A percentile compares a stretch with the other conserved stretches of the same genome.
phyloP scores from a whole-genome alignment of 2,113 vertebrate species.

The Urocitellus parryii region DNA sequence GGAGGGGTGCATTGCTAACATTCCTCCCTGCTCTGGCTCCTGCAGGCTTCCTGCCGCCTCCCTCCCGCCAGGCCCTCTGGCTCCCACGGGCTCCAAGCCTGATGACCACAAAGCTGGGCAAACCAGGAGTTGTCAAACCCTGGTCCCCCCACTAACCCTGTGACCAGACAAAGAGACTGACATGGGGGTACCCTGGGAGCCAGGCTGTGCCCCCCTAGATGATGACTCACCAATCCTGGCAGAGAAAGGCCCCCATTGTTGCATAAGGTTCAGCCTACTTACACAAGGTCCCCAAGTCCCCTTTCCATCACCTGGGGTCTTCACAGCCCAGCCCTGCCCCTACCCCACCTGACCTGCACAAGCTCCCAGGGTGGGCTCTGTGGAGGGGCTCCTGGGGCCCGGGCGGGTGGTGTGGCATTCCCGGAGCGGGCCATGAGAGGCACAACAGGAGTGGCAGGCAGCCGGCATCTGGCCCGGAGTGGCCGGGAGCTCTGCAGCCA shows the following conservation, averaged over 20 bases:
- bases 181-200: slow-evolving; percentile 31
- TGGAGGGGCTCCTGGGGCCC: slow-evolving; percentile 29
- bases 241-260: slow-evolving; percentile 78
- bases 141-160: not conserved
- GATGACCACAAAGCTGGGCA: not conserved
- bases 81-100: slow-evolving; percentile 46
- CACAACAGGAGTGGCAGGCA: not conserved
- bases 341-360: slow-evolving; percentile 70
- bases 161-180: slow-evolving; percentile 61
- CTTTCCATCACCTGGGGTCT: not conserved
- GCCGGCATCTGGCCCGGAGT: not conserved
- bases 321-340: not conserved
- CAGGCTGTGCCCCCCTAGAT: not conserved
- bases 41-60: slow-evolving; percentile 67
- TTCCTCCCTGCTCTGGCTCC: slow-evolving; percentile 71
- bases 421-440: slow-evolving; percentile 75
- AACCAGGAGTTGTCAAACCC: not conserved
- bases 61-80: slow-evolving; percentile 59
- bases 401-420: not conserved
- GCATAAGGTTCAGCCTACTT: not conserved
- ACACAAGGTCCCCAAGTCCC: not conserved
- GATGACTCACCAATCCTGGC: slow-evolving; percentile 72
- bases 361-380: not conserved
- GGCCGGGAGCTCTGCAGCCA: not conserved
- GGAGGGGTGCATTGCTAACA: slow-evolving; percentile 62